Base-by-base conservation (phyloP, 2,113 vertebrate genomes). In the Gnathonemus longibarbis region DNA sequence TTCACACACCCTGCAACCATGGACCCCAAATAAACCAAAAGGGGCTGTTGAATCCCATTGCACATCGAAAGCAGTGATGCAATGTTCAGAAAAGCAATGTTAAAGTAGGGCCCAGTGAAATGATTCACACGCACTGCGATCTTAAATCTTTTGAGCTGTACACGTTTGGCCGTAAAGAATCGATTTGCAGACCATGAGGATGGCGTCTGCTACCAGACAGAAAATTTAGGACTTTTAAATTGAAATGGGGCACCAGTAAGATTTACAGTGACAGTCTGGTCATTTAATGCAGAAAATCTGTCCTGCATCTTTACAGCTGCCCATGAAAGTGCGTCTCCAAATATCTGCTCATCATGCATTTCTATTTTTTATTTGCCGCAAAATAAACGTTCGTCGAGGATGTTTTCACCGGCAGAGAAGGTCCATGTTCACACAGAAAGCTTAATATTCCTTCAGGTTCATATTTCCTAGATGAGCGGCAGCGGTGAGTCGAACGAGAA, bases 181-280 rank as follows among this genome's bases (percentile, higher is more conserved):
- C 49, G 27, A 87, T 53, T 27, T 53, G 24, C 48, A 24, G 35
- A 39, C 49, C 85, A 0, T 87, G n/a, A 87, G 50, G n/a, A 56
- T 42, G 50, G 31, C 85, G 9, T 53, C 50, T 87, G 85, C 85
- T 42, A 87, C 85, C 85, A 52, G 49, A 87, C 85, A 53, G 45
- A 50, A 49, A 87, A 53, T 87, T 48, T 86, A 87, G 45, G 9
- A 46, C 24, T 85, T 49, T 85, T 85, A 85, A 85, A 85, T 49
- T 85, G 45, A 31, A 50, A 86, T 50, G 48, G 45, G 84, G 84
- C 84, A 86, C 45, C 48, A 11, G 84, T 80, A 80, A 80, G 74
- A 80, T 80, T 80, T 80, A 86, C n/a, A 31, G 48, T 5, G 24
- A 86, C 84, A 86, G 84, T 86, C 46, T 49, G 45, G 8, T 80